Percentiles rank a stretch among this genome's conserved stretches.
Conservation (phyloP, 2,888 invertebrate species). For the Diabrotica balteata region DNA sequence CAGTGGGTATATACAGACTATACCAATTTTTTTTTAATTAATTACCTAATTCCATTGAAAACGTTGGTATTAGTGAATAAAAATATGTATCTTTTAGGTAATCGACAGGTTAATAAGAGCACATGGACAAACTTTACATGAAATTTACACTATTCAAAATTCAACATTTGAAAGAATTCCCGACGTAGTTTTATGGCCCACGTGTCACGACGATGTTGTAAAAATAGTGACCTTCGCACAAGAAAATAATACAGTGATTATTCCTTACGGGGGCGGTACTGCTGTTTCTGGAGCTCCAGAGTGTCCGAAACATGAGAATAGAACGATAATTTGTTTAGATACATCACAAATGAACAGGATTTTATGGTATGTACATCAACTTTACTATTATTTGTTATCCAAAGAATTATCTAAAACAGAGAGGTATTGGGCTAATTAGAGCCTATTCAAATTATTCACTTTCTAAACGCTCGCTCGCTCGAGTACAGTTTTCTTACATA, state of each 20-base stretch:
- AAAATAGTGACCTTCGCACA: constrained; percentile 79
- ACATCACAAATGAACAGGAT: constrained; percentile 96
- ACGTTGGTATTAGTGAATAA: too few species aligned
- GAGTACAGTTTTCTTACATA: too few species aligned
- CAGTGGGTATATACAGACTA: too few species aligned
- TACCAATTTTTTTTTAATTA: too few species aligned
- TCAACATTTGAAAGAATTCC: constrained; percentile 85
- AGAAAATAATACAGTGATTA: constrained; percentile 78
- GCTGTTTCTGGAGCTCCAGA: constrained; percentile 62
- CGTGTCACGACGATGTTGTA: constrained; percentile 83
- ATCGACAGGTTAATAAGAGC: constrained; percentile 86
- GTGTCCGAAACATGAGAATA: constrained; percentile 79
- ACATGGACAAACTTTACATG: constrained; percentile 93
- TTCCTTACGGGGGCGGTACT: constrained; percentile 79
- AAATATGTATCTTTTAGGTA: constrained; percentile 22
- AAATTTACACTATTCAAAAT: constrained; percentile 79
- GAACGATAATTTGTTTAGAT: constrained; percentile 89
- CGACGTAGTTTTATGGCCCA: constrained; percentile 94
- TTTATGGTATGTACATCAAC: constrained; percentile 68
- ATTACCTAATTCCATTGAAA: too few species aligned
- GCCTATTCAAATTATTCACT: too few species aligned
- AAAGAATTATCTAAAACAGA: too few species aligned
- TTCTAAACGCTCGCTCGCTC: too few species aligned
- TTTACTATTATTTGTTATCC: too few species aligned
- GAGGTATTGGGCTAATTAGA: too few species aligned